These are phyloP conservation scores for Andrena fulva DNA, from an alignment of 2,888 invertebrate species.

Conservation along the genomic window DNA sequence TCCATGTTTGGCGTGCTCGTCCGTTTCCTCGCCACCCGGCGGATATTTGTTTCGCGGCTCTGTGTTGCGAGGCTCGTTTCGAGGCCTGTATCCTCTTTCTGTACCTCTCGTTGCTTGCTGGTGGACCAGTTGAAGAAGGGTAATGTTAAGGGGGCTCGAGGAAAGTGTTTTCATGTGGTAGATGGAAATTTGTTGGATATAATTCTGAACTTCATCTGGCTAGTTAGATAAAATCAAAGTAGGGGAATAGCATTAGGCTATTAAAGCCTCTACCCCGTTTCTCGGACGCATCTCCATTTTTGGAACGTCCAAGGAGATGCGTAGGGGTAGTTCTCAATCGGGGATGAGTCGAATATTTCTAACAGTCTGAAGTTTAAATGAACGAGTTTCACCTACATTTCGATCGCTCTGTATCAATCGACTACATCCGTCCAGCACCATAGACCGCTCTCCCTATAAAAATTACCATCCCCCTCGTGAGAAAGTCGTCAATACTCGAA, in stretches of 20 bases:
- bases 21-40: constrained; percentile 45
- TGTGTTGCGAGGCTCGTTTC: constrained; percentile 16
- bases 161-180: neutral
- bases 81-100: neutral
- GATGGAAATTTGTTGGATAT: neutral
- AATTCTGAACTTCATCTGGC: too few relatives aligned
- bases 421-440: too few relatives aligned
- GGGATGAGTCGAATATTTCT: too few relatives aligned
- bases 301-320: too few relatives aligned
- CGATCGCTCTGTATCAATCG: too few relatives aligned
- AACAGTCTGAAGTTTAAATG: too few relatives aligned
- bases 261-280: too few relatives aligned
- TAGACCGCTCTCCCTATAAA: neutral
- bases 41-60: constrained; percentile 44
- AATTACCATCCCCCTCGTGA: neutral
- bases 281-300: too few relatives aligned
- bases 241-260: too few relatives aligned
- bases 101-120: neutral
- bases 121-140: neutral
- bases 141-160: neutral
- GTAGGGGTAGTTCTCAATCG: too few relatives aligned
- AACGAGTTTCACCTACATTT: too few relatives aligned
- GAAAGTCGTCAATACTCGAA: constrained; percentile 2
- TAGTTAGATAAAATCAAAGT: too few relatives aligned
- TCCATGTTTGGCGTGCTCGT: constrained; percentile 27